A percentile compares a stretch with the other conserved stretches of the same genome.
Evolutionary conservation across 1,140 invertebrate genomes (phyloP).

Genomic region (Ceratoteleas bidentatus): DNA sequence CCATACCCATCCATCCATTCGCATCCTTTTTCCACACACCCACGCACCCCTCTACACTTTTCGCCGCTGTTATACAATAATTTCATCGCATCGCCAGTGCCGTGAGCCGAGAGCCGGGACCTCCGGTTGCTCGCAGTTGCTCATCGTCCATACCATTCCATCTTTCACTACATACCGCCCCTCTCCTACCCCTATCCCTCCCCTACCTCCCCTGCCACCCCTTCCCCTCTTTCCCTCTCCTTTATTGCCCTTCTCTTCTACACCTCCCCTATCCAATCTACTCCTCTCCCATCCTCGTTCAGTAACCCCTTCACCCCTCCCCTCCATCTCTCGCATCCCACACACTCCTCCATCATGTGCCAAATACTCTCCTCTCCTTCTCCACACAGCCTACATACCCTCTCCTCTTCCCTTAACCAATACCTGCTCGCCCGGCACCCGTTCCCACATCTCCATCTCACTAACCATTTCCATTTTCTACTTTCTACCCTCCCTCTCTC

Average conservation of each 20-base stretch:
- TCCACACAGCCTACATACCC: background rate
- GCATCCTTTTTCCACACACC: background rate
- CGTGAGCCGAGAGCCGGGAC: background rate
- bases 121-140: background rate
- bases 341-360: background rate
- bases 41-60: background rate
- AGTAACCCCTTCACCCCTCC: background rate
- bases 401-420: background rate
- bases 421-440: background rate
- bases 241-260: background rate
- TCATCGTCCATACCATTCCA: background rate
- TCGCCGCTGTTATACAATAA: background rate
- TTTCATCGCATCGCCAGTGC: background rate
- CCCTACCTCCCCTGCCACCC: background rate
- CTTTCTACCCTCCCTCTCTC: background rate
- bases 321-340: background rate
- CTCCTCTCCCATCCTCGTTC: background rate
- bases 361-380: background rate
- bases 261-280: background rate
- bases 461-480: background rate
- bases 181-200: background rate
- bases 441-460: constrained; percentile 1
- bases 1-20: background rate
- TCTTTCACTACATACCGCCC: background rate
- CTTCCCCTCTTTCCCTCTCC: background rate